phyloP scores from a whole-genome alignment of 2,797 vertebrate genomes.

The Anisognathus igniventris region DNA sequence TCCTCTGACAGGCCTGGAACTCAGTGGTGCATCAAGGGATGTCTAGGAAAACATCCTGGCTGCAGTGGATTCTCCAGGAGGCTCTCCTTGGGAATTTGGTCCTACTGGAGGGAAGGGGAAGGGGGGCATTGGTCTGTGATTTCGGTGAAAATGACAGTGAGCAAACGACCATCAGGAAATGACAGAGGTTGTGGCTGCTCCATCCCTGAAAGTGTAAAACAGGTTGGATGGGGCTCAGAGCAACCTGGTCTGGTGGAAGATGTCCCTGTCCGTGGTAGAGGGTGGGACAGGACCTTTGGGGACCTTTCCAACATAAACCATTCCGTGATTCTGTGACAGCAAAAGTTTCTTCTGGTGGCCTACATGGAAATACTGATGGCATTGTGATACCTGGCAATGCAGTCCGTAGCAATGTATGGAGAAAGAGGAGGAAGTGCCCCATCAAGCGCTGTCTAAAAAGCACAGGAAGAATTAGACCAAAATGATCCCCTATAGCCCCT shows the following conservation, averaged over 20 bases:
- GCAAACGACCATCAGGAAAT: accelerated
- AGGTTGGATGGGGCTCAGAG: neutral
- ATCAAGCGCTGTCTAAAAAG: neutral
- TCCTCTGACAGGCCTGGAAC: neutral
- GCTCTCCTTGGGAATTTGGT: neutral
- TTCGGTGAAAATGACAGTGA: neutral
- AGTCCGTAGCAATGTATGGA: neutral
- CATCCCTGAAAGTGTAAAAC: neutral
- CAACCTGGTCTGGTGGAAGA: neutral
- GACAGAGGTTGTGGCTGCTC: neutral
- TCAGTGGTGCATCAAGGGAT: accelerated
- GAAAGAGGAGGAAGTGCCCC: neutral
- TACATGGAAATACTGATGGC: neutral
- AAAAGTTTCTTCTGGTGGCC: neutral
- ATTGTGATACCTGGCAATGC: accelerated
- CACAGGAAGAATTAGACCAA: neutral
- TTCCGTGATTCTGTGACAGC: neutral
- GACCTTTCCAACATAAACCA: neutral
- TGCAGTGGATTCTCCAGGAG: neutral
- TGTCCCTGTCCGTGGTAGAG: neutral
- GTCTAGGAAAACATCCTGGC: neutral
- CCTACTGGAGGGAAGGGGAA: neutral
- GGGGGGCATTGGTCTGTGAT: neutral
- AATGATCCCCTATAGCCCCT: neutral
- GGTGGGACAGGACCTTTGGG: neutral